phyloP scores from a whole-genome alignment of 2,113 vertebrate species.

The Hippocampus zosterae region DNA sequence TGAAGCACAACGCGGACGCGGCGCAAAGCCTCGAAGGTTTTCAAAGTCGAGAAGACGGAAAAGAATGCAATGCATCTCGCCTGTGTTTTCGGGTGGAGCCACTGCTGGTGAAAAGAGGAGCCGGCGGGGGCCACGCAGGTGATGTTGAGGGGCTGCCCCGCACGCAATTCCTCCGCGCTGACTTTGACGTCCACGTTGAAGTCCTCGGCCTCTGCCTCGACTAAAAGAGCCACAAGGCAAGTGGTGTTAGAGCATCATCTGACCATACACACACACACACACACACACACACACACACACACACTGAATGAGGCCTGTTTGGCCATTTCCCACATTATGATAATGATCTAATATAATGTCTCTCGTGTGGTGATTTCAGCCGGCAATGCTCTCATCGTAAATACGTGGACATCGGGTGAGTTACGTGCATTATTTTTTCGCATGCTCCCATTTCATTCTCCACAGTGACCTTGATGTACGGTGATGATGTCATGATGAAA shows the following conservation, averaged over 20 bases:
- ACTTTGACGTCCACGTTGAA: constrained; percentile 81
- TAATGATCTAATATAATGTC: constrained; percentile 45
- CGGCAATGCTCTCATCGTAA: constrained; percentile 21
- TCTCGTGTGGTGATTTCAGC: constrained; percentile 49
- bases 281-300: constrained; percentile 10
- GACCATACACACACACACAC: constrained; percentile 35
- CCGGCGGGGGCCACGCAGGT: constrained; percentile 81
- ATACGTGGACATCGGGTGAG: constrained; percentile 19
- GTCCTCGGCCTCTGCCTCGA: constrained; percentile 59
- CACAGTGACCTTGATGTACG: not conserved
- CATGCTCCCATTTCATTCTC: not conserved
- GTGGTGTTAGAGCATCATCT: constrained; percentile 12
- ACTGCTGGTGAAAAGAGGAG: constrained; percentile 78
- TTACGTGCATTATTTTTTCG: constrained; percentile 10
- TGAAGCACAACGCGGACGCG: not conserved
- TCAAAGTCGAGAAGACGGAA: not conserved
- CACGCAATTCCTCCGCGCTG: constrained; percentile 77
- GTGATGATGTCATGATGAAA: not conserved
- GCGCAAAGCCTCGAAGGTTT: not conserved
- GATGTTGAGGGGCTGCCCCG: constrained; percentile 80
- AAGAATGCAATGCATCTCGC: constrained; percentile 50
- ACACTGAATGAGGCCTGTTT: constrained; percentile 33
- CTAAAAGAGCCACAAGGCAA: constrained; percentile 26
- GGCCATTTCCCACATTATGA: constrained; percentile 37
- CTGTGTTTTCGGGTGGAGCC: constrained; percentile 86